A percentile compares a stretch with the other conserved stretches of the same genome.
phyloP scores from a whole-genome alignment of 2,797 vertebrate species.

The Sitta carolinensis region DNA sequence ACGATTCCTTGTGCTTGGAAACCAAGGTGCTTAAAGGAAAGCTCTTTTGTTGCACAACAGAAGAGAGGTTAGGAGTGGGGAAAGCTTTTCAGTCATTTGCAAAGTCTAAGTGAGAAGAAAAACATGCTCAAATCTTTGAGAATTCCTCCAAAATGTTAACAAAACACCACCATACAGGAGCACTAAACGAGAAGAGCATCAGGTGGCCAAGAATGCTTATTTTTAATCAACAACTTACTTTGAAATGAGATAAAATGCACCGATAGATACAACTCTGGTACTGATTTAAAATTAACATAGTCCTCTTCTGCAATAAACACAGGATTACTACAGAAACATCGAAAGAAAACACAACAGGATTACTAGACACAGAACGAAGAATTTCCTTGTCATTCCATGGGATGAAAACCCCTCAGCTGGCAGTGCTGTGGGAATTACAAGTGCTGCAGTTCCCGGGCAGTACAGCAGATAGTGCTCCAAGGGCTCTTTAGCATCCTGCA shows the following conservation, averaged over 20 bases:
- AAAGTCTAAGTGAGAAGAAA: constrained; percentile 65
- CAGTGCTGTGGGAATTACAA: not conserved
- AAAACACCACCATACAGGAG: constrained; percentile 15
- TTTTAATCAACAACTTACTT: constrained; percentile 18
- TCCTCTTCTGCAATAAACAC: not conserved
- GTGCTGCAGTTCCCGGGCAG: constrained; percentile 51
- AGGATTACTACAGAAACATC: not conserved
- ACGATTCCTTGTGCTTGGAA: constrained; percentile 45
- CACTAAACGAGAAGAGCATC: not conserved
- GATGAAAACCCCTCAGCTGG: not conserved
- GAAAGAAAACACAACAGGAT: not conserved
- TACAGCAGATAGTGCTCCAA: constrained; percentile 59
- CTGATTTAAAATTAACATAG: not conserved
- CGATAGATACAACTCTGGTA: not conserved
- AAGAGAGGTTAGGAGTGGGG: constrained; percentile 61
- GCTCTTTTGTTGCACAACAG: constrained; percentile 55
- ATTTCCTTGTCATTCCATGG: not conserved
- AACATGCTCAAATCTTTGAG: constrained; percentile 63
- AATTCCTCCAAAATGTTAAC: constrained; percentile 18
- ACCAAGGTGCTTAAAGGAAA: constrained; percentile 58
- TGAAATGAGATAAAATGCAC: constrained; percentile 7
- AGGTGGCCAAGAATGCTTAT: constrained; percentile 11
- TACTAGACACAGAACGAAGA: not conserved
- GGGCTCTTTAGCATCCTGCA: constrained; percentile 48
- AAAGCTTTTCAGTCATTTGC: constrained; percentile 71